These are phyloP conservation scores for Drosophila neotestacea DNA, from an alignment of 2,888 invertebrate genomes.

Conservation along the genomic window DNA sequence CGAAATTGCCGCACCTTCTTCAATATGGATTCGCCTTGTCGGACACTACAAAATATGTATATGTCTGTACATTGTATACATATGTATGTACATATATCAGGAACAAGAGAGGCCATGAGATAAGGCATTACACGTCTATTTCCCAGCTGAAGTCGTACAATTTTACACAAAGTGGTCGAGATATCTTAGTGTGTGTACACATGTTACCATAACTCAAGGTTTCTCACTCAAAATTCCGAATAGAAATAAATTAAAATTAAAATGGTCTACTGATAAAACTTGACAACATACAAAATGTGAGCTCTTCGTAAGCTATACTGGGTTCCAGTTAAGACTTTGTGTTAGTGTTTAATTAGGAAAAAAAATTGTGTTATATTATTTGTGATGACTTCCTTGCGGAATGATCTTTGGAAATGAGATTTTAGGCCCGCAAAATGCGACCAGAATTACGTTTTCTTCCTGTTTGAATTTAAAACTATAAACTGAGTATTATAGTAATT, in stretches of 20 bases:
- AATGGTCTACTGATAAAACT: neutral
- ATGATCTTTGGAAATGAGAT: no score
- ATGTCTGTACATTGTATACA: neutral
- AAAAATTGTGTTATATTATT: no score
- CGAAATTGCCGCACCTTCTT: slow-evolving; percentile 45
- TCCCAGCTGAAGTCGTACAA: slow-evolving; percentile 49
- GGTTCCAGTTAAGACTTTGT: no score
- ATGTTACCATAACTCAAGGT: slow-evolving; percentile 47
- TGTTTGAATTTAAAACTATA: no score
- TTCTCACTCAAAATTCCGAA: slow-evolving; percentile 19
- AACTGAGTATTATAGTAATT: no score
- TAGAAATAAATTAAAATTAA: slow-evolving; percentile 12
- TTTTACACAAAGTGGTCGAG: slow-evolving; percentile 15
- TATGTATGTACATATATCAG: slow-evolving; percentile 17
- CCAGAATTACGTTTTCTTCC: no score
- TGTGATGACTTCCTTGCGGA: no score
- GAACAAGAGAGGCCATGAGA: slow-evolving; percentile 37
- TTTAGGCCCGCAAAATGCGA: no score
- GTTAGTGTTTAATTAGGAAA: no score
- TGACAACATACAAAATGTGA: no score
- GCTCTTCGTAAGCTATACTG: no score
- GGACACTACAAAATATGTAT: slow-evolving; percentile 12
- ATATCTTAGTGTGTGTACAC: neutral
- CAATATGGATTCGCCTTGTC: slow-evolving; percentile 37
- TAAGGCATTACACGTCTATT: slow-evolving; percentile 36